Conservation (phyloP, 2,113 vertebrate genomes). For the human region GRCh38 chr3:143945501-143946000, state of each 20-base stretch:
- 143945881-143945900: background rate
- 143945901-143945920: background rate
- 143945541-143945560: background rate
- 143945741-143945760: background rate
- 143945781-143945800: background rate
- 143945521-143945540: conserved; percentile 50
- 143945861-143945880: background rate
- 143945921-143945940: background rate
- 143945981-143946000: background rate
- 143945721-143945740: background rate
- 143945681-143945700: background rate
- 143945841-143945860: background rate
- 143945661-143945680: background rate
- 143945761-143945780: background rate
- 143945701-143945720: background rate
- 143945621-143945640: background rate
- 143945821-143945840: background rate
- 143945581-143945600: conserved; percentile 21
- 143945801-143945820: background rate
- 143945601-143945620: background rate
- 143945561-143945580: background rate
- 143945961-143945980: background rate
- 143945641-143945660: background rate
- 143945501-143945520: conserved; percentile 44
- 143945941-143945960: background rate